Evolutionary conservation across 2,797 vertebrate species (phyloP).

Genomic region (Chelon auratus): DNA sequence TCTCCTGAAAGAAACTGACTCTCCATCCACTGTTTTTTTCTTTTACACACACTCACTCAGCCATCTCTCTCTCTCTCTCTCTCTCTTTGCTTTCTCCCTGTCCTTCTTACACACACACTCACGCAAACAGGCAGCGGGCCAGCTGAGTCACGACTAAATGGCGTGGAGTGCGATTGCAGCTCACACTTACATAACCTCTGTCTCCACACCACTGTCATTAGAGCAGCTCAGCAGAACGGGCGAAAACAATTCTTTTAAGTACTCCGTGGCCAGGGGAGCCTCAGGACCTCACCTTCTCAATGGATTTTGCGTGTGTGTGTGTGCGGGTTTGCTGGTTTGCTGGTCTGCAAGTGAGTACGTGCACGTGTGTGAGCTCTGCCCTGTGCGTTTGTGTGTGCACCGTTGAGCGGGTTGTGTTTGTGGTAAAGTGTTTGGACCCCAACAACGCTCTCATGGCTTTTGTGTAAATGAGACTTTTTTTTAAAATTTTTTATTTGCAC

Average conservation of each 20-base stretch:
- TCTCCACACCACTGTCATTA: constrained; percentile 82
- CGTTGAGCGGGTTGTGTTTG: constrained; percentile 16
- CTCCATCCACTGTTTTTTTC: constrained; percentile 8
- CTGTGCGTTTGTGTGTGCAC: constrained; percentile 36
- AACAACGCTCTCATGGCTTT: not conserved
- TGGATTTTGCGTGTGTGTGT: constrained; percentile 29
- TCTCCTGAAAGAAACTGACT: not conserved
- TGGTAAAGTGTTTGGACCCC: constrained; percentile 8
- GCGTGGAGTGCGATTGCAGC: constrained; percentile 78
- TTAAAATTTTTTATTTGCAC: constrained; percentile 29
- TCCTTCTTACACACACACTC: constrained; percentile 22
- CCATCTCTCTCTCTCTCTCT: not conserved
- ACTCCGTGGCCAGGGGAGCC: constrained; percentile 61
- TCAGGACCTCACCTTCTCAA: constrained; percentile 57
- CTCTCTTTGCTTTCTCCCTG: constrained; percentile 13
- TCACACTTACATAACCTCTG: constrained; percentile 86
- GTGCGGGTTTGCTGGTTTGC: not conserved
- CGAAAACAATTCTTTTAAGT: constrained; percentile 75
- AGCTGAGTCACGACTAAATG: constrained; percentile 86
- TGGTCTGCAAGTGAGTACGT: constrained; percentile 10
- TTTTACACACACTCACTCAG: constrained; percentile 11
- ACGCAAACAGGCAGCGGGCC: constrained; percentile 66
- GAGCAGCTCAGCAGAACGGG: constrained; percentile 64
- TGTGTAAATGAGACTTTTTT: not conserved
- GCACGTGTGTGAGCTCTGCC: constrained; percentile 10